Conservation (phyloP, 2,113 vertebrate genomes). For the Ptilorrhoa leucosticta region DNA sequence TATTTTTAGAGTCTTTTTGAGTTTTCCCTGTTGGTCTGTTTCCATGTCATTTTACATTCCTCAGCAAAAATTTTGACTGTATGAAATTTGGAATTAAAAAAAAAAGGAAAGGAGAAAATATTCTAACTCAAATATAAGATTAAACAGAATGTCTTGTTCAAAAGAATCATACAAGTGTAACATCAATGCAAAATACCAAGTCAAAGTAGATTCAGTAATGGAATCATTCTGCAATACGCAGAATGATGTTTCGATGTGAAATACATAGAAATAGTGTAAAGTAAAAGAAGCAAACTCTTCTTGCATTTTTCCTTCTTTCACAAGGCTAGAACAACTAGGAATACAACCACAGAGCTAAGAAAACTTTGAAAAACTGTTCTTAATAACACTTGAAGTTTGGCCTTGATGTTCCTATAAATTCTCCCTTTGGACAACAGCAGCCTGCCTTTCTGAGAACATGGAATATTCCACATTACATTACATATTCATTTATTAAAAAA, state of each 20-base stretch:
- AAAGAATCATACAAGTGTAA: not conserved
- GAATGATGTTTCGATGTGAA: not conserved
- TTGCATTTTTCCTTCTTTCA: not conserved
- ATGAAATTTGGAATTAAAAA: not conserved
- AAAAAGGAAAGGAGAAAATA: not conserved
- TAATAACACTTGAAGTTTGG: slow-evolving; percentile 23
- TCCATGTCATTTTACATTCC: not conserved
- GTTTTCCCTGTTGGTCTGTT: not conserved
- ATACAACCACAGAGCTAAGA: not conserved
- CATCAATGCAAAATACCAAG: not conserved
- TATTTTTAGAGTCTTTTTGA: not conserved
- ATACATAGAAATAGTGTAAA: not conserved
- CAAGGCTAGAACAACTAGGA: not conserved
- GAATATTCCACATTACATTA: not conserved
- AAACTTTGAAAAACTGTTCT: slow-evolving; percentile 31
- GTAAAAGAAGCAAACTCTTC: not conserved
- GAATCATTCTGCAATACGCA: not conserved
- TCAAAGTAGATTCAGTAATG: not conserved
- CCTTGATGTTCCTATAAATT: slow-evolving; percentile 5
- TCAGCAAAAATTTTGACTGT: not conserved
- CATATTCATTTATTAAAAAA: not conserved
- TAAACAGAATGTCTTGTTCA: not conserved
- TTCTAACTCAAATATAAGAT: not conserved
- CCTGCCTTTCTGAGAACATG: not conserved
- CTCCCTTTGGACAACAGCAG: not conserved